These are phyloP conservation scores for Hydriomena furcata DNA, from an alignment of 2,888 invertebrate species.

Conservation along the genomic window DNA sequence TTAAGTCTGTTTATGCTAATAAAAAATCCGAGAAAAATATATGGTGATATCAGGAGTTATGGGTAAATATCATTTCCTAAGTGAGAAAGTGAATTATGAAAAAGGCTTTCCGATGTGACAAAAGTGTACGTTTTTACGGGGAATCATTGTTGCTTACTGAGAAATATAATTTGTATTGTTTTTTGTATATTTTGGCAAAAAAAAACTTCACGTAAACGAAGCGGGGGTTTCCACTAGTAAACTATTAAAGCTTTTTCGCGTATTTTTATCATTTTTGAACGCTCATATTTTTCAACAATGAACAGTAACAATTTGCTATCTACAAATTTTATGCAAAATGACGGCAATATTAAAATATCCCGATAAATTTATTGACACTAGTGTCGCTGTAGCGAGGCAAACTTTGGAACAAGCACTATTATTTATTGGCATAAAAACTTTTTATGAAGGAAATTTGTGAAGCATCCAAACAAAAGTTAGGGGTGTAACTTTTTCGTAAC, in stretches of 20 bases:
- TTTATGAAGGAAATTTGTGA: constrained; percentile 20
- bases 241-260: neutral
- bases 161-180: too few species aligned
- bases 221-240: too few species aligned
- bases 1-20: constrained; percentile 58
- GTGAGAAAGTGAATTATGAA: constrained; percentile 24
- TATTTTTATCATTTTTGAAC: neutral
- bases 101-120: neutral
- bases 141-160: too few species aligned
- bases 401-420: constrained; percentile 9
- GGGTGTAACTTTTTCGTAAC: constrained; percentile 21
- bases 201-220: too few species aligned
- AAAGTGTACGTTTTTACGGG: neutral
- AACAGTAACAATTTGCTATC: constrained; percentile 9
- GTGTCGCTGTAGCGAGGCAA: neutral
- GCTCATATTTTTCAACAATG: constrained; percentile 9
- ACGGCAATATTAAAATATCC: constrained; percentile 15
- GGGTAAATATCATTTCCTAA: constrained; percentile 36
- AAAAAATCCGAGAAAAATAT: constrained; percentile 47
- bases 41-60: constrained; percentile 44
- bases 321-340: constrained; percentile 18
- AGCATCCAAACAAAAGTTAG: constrained; percentile 17
- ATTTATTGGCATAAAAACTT: constrained; percentile 20
- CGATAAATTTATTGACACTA: constrained; percentile 6
- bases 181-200: too few species aligned